phyloP scores from a whole-genome alignment of 2,888 invertebrate genomes.

The Tiphia femorata region DNA sequence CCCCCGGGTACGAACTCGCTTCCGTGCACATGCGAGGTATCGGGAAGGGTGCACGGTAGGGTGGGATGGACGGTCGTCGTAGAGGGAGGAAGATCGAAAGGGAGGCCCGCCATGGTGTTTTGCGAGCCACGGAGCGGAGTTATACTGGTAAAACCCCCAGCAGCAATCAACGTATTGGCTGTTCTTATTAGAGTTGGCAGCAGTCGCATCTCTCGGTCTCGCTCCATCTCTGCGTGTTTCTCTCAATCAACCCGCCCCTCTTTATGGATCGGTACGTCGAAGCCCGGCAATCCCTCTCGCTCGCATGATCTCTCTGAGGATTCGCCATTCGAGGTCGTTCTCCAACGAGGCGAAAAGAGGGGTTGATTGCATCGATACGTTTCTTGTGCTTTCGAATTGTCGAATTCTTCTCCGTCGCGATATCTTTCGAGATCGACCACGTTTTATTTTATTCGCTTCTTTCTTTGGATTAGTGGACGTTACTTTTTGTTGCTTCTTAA shows the following conservation, averaged over 20 bases:
- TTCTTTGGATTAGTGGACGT: too few relatives aligned
- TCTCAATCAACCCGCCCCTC: slow-evolving; percentile 32
- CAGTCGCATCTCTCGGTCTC: slow-evolving; percentile 30
- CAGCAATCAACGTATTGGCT: slow-evolving; percentile 63
- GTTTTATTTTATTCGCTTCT: too few relatives aligned
- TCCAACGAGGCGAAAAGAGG: slow-evolving; percentile 29
- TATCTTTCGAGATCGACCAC: too few relatives aligned
- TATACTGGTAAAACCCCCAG: slow-evolving; percentile 47
- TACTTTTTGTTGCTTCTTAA: too few relatives aligned
- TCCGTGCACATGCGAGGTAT: slow-evolving; percentile 31
- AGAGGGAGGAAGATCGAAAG: slow-evolving; percentile 21
- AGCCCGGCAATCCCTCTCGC: slow-evolving; percentile 30
- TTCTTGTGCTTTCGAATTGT: slow-evolving; percentile 9
- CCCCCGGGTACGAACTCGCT: slow-evolving; percentile 52
- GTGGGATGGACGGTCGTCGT: slow-evolving; percentile 16
- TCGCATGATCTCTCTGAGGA: slow-evolving; percentile 19
- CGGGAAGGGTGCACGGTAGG: background rate
- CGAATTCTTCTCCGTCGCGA: background rate
- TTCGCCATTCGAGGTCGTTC: slow-evolving; percentile 16
- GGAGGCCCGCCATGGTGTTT: slow-evolving; percentile 56
- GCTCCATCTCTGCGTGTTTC: too few relatives aligned
- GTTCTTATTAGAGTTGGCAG: slow-evolving; percentile 63
- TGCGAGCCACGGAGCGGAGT: slow-evolving; percentile 50
- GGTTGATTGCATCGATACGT: slow-evolving; percentile 20
- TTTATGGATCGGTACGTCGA: slow-evolving; percentile 43